These are phyloP conservation scores for Triplophysa dalaica DNA, from an alignment of 2,113 vertebrate genomes.

Conservation along the genomic window DNA sequence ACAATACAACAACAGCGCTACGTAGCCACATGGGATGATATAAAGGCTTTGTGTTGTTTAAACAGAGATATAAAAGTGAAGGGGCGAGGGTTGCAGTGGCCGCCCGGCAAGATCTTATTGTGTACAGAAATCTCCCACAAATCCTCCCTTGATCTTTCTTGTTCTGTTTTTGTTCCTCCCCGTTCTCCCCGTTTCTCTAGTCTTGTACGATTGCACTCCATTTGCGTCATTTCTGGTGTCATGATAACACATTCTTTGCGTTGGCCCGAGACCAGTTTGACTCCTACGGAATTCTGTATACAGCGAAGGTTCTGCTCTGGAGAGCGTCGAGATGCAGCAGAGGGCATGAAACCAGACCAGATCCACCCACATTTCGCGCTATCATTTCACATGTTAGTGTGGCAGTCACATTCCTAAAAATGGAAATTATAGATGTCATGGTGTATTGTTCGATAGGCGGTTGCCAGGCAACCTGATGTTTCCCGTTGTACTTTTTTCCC, in stretches of 20 bases:
- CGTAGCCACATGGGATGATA: neutral
- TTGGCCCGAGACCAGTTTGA: constrained; percentile 10
- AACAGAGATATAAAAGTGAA: neutral
- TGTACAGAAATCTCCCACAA: constrained; percentile 4
- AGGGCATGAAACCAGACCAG: neutral
- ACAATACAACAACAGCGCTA: neutral
- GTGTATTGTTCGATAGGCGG: constrained; percentile 6
- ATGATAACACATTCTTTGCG: constrained; percentile 42
- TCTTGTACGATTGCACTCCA: constrained; percentile 56
- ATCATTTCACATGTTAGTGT: constrained; percentile 3
- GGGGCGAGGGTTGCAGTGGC: neutral
- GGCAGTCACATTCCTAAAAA: neutral
- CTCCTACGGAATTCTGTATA: neutral
- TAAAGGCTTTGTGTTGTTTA: constrained; percentile 3
- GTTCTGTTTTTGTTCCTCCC: constrained; percentile 4
- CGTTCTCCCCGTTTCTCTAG: neutral
- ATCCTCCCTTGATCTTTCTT: neutral
- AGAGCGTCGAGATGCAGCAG: no score
- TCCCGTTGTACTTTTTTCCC: neutral
- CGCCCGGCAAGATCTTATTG: neutral
- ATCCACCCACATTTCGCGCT: neutral
- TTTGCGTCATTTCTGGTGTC: constrained; percentile 70
- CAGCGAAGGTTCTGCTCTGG: neutral
- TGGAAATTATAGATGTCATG: neutral
- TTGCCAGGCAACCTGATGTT: constrained; percentile 34